Percentiles rank a stretch among this genome's conserved stretches.
phyloP scores from a whole-genome alignment of 2,888 invertebrate species.

The Archips crataeganus region DNA sequence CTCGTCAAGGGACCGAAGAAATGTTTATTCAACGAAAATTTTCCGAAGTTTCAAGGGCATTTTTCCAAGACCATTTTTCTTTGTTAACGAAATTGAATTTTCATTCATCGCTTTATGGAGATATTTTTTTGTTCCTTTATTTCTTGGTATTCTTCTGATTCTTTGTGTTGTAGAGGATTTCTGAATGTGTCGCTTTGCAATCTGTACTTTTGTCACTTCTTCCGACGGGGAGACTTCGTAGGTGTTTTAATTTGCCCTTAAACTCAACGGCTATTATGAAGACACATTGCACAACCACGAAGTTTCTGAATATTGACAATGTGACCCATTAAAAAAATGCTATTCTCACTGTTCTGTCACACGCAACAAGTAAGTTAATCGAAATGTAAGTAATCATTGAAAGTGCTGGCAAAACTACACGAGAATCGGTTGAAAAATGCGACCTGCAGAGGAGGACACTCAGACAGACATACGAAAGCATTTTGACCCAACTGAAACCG shows the following conservation, averaged over 20 bases:
- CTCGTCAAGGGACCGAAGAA: constrained; percentile 46
- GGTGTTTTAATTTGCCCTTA: neutral
- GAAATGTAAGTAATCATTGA: too few relatives aligned
- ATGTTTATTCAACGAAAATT: constrained; percentile 60
- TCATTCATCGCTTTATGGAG: constrained; percentile 70
- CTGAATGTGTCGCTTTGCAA: constrained; percentile 27
- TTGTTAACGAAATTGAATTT: constrained; percentile 76
- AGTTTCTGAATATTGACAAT: too few relatives aligned
- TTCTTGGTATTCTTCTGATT: constrained; percentile 51
- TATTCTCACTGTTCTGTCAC: too few relatives aligned
- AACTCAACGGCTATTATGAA: too few relatives aligned
- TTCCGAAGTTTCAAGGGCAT: constrained; percentile 45
- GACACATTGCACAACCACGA: too few relatives aligned
- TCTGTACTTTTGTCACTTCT: neutral
- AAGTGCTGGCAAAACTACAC: too few relatives aligned
- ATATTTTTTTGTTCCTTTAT: constrained; percentile 60
- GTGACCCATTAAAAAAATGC: too few relatives aligned
- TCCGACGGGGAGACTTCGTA: neutral
- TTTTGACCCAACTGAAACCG: too few relatives aligned
- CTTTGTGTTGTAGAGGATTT: constrained; percentile 39
- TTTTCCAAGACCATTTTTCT: constrained; percentile 65
- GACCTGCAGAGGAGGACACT: too few relatives aligned
- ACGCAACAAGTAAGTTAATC: too few relatives aligned
- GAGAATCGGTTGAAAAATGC: too few relatives aligned
- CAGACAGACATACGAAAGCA: too few relatives aligned